Percentiles rank a stretch among this genome's conserved stretches.
Conservation (phyloP, 2,797 vertebrate species). For the Lacerta viridis region DNA sequence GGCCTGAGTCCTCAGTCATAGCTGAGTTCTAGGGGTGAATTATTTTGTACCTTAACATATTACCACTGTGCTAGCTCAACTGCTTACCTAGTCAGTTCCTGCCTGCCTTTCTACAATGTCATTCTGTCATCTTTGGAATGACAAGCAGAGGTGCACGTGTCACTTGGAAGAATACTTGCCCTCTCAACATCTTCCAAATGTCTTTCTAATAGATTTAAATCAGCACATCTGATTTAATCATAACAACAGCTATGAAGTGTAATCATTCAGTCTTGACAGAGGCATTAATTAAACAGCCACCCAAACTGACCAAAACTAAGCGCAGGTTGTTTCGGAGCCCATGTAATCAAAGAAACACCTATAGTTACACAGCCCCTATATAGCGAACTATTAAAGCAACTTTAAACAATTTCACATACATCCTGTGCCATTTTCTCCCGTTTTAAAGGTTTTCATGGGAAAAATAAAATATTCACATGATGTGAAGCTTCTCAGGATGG, state of each 20-base stretch:
- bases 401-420: conserved; percentile 56
- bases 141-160: background rate
- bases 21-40: background rate
- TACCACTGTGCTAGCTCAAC: too few species aligned
- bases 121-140: conserved; percentile 1
- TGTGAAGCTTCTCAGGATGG: conserved; percentile 68
- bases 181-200: background rate
- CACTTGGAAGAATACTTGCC: conserved; percentile 32
- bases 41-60: background rate
- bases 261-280: background rate
- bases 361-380: conserved; percentile 41
- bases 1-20: background rate
- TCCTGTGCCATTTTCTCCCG: conserved; percentile 27
- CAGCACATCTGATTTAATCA: conserved; percentile 42
- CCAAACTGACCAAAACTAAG: conserved; percentile 13
- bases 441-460: conserved; percentile 69
- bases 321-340: conserved; percentile 39
- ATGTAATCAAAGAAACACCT: conserved; percentile 3
- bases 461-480: conserved; percentile 78
- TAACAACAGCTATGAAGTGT: conserved; percentile 12
- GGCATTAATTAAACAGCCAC: background rate
- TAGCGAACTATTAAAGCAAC: conserved; percentile 44
- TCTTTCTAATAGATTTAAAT: conserved; percentile 49
- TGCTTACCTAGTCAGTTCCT: background rate
- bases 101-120: background rate